phyloP scores from a whole-genome alignment of 2,113 vertebrate species.

The Pterocles orientalis region DNA sequence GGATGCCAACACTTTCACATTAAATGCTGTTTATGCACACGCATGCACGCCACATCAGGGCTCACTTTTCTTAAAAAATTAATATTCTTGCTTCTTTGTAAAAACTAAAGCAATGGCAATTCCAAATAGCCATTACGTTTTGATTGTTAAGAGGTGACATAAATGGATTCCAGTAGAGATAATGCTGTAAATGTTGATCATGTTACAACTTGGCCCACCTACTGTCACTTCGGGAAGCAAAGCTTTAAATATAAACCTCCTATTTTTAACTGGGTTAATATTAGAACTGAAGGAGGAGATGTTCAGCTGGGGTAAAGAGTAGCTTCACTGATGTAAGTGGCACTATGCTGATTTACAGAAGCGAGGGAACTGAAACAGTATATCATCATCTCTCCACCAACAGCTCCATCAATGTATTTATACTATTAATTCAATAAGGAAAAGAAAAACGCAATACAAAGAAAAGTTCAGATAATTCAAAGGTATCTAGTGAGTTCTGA shows the following conservation, averaged over 20 bases:
- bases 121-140: not conserved
- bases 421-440: not conserved
- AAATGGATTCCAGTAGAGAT: conserved; percentile 32
- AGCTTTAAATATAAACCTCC: conserved; percentile 40
- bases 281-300: not conserved
- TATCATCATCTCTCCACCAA: not conserved
- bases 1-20: not conserved
- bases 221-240: conserved; percentile 3
- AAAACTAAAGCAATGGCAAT: conserved; percentile 2
- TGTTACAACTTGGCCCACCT: conserved; percentile 30
- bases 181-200: conserved; percentile 24
- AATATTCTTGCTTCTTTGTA: not conserved
- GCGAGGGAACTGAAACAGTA: not conserved
- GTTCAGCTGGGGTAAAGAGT: not conserved
- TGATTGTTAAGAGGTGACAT: conserved; percentile 14
- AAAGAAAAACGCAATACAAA: not conserved
- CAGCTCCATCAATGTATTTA: not conserved
- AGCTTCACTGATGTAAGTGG: not conserved
- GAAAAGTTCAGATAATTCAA: not conserved
- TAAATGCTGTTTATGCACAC: not conserved
- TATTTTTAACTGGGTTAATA: conserved; percentile 25
- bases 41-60: not conserved
- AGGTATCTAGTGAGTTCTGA: not conserved
- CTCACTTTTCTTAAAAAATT: not conserved
- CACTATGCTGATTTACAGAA: not conserved